Evolutionary conservation across 1,140 invertebrate species (phyloP), one percentile per base, ranked within the genome.

Genomic region (Oscheius sp.): DNA sequence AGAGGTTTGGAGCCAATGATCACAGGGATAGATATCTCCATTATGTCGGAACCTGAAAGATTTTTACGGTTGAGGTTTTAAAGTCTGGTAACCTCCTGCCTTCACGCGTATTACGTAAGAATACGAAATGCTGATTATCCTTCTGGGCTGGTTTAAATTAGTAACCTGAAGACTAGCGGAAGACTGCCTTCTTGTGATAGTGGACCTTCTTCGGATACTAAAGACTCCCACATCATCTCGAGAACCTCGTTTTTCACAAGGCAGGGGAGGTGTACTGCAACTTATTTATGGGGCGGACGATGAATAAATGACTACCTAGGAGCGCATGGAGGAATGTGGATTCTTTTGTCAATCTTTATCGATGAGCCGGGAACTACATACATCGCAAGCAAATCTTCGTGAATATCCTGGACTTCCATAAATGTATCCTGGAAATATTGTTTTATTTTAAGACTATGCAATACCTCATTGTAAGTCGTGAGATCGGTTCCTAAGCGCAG

Each of bases 301-400:
- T 55, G 49, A 23, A 23, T 7, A 23, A 42, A 42, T 59, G 55
- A 15, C 23, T 26, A 63, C 61, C 26, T 63, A 7, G 61, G 61
- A 15, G 61, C 15, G 7, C 10, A 13, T 18, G 61, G 61, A 13
- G 69, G 69, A 64, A 71, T 65, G 38, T 62, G 58, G 18, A 71
- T 38, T 38, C 52, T 62, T 26, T 71, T 71, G 59, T 71, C 69
- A 18, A 71, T 71, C 26, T 46, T 36, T 18, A 61, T 71, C 38
- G 31, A 29, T 4, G 52, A 36, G 2, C 69, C 69, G 58, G 58
- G 52, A 34, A 49, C 59, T 63, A 71, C 58, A 20, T 64, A 71
- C 69, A 71, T 71, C 1, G 69, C 69, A 35, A 71, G 58, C 7
- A 71, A n/a, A 28, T 71, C 69, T 38, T 71, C 69, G 46, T 71